phyloP scores from a whole-genome alignment of 1,140 invertebrate species.

The Mamestra configurata region DNA sequence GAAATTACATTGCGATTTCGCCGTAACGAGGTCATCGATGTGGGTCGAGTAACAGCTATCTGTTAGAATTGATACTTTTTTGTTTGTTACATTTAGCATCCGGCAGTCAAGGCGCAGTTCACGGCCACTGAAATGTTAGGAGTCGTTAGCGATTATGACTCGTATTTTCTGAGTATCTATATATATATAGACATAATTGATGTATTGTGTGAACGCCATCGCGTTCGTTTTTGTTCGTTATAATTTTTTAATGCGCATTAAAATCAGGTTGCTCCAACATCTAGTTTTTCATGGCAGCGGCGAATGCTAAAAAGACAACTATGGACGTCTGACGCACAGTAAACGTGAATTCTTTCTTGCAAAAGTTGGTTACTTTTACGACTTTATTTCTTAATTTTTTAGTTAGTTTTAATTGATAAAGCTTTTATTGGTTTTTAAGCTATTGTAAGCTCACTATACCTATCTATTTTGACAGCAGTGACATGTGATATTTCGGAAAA shows the following conservation, averaged over 20 bases:
- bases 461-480: too few relatives aligned
- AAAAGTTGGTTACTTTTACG: not conserved
- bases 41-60: slow-evolving; percentile 86
- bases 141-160: slow-evolving; percentile 52
- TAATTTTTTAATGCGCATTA: slow-evolving; percentile 18
- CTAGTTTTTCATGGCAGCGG: not conserved
- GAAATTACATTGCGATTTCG: slow-evolving; percentile 87
- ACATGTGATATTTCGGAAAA: too few relatives aligned
- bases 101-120: slow-evolving; percentile 69
- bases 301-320: not conserved
- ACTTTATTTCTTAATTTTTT: not conserved
- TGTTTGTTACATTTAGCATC: slow-evolving; percentile 68
- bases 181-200: slow-evolving; percentile 46
- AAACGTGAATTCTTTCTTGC: not conserved
- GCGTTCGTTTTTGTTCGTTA: slow-evolving; percentile 22
- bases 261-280: slow-evolving; percentile 17
- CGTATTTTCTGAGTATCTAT: slow-evolving; percentile 34
- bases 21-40: slow-evolving; percentile 82
- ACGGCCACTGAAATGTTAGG: slow-evolving; percentile 70
- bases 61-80: slow-evolving; percentile 78
- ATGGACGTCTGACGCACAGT: not conserved
- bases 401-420: too few relatives aligned
- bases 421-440: too few relatives aligned
- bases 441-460: not conserved
- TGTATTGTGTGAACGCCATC: slow-evolving; percentile 26